These are phyloP conservation scores for Sipunculus nudus DNA, from an alignment of 2,888 invertebrate genomes.

Conservation along the genomic window DNA sequence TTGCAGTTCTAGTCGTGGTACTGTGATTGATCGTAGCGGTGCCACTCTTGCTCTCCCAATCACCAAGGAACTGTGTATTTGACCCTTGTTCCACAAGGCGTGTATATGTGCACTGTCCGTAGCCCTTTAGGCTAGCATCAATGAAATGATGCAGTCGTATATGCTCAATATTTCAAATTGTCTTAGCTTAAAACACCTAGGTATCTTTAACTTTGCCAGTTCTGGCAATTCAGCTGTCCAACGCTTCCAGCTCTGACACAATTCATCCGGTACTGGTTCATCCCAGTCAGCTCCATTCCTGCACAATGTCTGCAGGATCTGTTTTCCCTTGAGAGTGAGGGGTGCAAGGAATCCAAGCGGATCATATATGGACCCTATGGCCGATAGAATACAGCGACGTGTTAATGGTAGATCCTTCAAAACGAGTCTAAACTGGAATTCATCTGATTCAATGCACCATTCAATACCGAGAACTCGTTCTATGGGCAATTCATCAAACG, in stretches of 20 bases:
- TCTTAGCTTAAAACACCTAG: neutral
- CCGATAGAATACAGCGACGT: slow-evolving; percentile 13
- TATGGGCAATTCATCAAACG: neutral
- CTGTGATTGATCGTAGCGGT: slow-evolving; percentile 13
- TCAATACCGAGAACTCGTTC: slow-evolving; percentile 5
- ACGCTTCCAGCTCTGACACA: slow-evolving; percentile 8
- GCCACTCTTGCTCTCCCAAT: slow-evolving; percentile 21
- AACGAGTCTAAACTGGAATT: slow-evolving; percentile 2
- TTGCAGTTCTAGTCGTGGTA: slow-evolving; percentile 22
- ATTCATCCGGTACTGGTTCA: slow-evolving; percentile 7
- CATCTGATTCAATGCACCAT: slow-evolving; percentile 2
- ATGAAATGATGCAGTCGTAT: slow-evolving; percentile 24
- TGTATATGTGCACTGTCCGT: slow-evolving; percentile 20
- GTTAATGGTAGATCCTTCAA: slow-evolving; percentile 4
- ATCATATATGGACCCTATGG: slow-evolving; percentile 16
- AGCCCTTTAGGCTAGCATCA: slow-evolving; percentile 22
- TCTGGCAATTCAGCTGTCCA: neutral
- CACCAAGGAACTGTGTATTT: slow-evolving; percentile 19
- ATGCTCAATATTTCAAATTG: neutral
- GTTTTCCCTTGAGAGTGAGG: slow-evolving; percentile 45
- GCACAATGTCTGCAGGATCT: slow-evolving; percentile 11
- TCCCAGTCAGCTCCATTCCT: slow-evolving; percentile 8
- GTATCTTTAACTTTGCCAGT: neutral
- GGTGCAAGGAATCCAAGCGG: slow-evolving; percentile 66
- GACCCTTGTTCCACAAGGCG: neutral